Conservation (phyloP, 2,888 invertebrate species). For the Campaea margaritaria region DNA sequence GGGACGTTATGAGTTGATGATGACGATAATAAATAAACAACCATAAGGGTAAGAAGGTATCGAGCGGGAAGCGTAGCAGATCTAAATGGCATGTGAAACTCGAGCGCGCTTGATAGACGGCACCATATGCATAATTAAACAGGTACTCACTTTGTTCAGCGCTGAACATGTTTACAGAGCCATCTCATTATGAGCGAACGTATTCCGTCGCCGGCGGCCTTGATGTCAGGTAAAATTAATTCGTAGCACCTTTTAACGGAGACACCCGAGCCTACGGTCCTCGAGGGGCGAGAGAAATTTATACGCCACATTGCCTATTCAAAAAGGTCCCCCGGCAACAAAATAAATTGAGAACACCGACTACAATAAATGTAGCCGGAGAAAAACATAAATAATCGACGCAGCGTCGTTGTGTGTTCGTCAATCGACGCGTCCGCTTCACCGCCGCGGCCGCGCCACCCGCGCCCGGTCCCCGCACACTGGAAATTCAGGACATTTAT, state of each 20-base stretch:
- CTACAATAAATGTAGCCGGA: conserved; percentile 62
- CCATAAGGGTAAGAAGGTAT: too few species aligned
- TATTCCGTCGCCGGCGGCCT: conserved; percentile 68
- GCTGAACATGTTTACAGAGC: conserved; percentile 61
- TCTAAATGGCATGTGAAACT: conserved; percentile 19
- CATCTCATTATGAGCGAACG: conserved; percentile 70
- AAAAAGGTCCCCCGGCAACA: conserved; percentile 72
- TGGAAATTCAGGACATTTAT: conserved; percentile 51
- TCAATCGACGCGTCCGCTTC: conserved; percentile 41
- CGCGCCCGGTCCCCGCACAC: conserved; percentile 34
- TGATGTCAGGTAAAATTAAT: conserved; percentile 79
- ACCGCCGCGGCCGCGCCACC: conserved; percentile 36
- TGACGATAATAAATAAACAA: too few species aligned
- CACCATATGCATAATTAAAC: conserved; percentile 55
- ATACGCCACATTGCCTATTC: conserved; percentile 81
- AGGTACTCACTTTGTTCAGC: conserved; percentile 51
- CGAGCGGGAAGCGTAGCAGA: neutral
- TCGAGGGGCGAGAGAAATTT: conserved; percentile 70
- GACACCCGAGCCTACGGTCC: conserved; percentile 63
- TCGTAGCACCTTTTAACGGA: conserved; percentile 75
- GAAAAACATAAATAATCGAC: conserved; percentile 54
- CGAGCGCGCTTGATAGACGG: conserved; percentile 44
- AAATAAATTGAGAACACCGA: conserved; percentile 70
- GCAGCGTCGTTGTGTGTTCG: conserved; percentile 39
- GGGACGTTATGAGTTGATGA: too few species aligned